Base-by-base conservation (phyloP, 2,797 vertebrate genomes). In the Taenioides sp. region DNA sequence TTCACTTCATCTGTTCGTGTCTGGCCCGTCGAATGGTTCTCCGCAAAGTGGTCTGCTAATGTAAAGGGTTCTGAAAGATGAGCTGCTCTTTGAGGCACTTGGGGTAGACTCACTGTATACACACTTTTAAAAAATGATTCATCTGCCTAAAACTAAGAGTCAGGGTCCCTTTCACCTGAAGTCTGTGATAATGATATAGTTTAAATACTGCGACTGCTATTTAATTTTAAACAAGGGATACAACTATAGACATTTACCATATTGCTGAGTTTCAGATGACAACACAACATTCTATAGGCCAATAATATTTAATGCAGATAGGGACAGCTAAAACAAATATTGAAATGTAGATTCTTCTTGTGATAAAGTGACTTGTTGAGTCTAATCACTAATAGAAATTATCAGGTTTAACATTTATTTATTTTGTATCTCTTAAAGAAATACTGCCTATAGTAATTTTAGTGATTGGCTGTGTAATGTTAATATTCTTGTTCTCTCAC, bases 1-100 rank as follows among this genome's bases (percentile, higher is more conserved):
- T 82, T 78, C 80, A 85, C 77, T 64, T 83, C 81, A 79, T 85
- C 63, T 71, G 72, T 78, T 80, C 75, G 65, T 64, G n/a, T 85
- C 74, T 82, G 73, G 52, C 25, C 72, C 5, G 69, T 83, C 78
- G 71, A 68, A 72, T 49, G 28, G 64, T 78, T 82, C 64, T 73
- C 67, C 57, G 20, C 80, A 76, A 63, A 76, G 75, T 76, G 70
- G 80, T 78, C 49, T 52, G 5, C 69, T 79, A 63, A 61, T 77
- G 64, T 63, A 58, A 74, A 72, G 76, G 64, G 67, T 65, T 69
- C 70, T 80, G 72, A 77, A 75, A 74, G 75, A 80, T 73, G 74
- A 75, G 61, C 74, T 70, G 71, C 27, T 71, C 57, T 72, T 40
- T 64, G 43, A 65, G 66, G 69, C 76, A 34, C 62, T 27, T 28